These are phyloP conservation scores for Anadara kagoshimensis DNA, from an alignment of 1,140 invertebrate species.

Conservation along the genomic window DNA sequence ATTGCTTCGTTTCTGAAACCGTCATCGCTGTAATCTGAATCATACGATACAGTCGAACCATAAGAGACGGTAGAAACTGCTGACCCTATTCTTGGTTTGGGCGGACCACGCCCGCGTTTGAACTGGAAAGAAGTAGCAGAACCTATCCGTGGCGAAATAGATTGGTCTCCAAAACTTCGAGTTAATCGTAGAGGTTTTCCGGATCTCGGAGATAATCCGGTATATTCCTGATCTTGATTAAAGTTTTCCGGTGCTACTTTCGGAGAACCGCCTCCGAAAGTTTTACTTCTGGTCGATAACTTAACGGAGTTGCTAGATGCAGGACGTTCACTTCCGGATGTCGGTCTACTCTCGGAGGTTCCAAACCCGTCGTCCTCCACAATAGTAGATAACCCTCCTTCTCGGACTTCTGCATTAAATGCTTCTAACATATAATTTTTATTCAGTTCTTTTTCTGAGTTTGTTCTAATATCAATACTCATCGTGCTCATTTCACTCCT, in stretches of 20 bases:
- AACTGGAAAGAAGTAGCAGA: conserved; percentile 2
- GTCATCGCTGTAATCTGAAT: conserved; percentile 15
- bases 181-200: not conserved
- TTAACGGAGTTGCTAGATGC: too few relatives aligned
- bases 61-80: conserved; percentile 1
- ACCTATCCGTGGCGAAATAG: conserved; percentile 6
- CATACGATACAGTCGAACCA: conserved; percentile 2
- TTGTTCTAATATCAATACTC: not conserved
- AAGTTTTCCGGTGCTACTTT: too few relatives aligned
- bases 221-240: not conserved
- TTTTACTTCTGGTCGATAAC: too few relatives aligned
- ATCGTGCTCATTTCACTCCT: not conserved
- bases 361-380: conserved; percentile 3
- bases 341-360: not conserved
- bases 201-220: not conserved
- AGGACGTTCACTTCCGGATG: too few relatives aligned
- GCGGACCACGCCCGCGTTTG: conserved; percentile 1
- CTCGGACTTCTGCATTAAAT: not conserved
- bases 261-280: too few relatives aligned
- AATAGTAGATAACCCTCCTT: conserved; percentile 5
- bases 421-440: too few relatives aligned
- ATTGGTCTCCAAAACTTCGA: not conserved
- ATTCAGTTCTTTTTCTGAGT: not conserved
- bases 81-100: not conserved
- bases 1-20: not conserved